Conservation (phyloP, 1,140 invertebrate species). For the Cyclina sinensis region DNA sequence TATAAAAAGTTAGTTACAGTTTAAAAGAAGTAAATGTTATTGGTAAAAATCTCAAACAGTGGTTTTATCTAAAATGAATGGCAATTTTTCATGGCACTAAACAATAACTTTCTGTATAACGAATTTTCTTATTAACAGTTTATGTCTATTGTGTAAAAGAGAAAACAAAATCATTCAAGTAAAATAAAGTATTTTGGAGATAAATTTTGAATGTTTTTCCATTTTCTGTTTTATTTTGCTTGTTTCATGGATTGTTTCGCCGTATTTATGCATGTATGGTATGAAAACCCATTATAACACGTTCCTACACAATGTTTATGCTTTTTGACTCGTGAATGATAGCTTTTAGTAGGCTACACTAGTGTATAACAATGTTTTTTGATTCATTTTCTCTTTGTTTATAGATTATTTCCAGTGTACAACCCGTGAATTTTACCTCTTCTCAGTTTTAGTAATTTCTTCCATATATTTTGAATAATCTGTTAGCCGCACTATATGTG, state of each 20-base stretch:
- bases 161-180: too few species aligned
- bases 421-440: neutral
- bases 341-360: slow-evolving; percentile 7
- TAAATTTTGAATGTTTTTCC: neutral
- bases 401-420: neutral
- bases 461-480: neutral
- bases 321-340: neutral
- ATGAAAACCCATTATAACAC: neutral
- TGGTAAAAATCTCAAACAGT: too few species aligned
- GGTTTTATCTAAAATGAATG: too few species aligned
- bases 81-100: too few species aligned
- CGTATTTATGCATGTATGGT: slow-evolving; percentile 5
- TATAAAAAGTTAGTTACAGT: too few species aligned
- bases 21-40: too few species aligned
- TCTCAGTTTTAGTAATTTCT: neutral
- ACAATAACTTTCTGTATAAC: too few species aligned
- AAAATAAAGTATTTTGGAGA: neutral
- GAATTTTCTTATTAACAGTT: too few species aligned
- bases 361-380: neutral
- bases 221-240: slow-evolving; percentile 15
- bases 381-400: neutral
- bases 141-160: too few species aligned
- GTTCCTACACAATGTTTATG: neutral
- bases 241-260: slow-evolving; percentile 5
- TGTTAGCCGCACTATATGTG: neutral